A percentile compares a stretch with the other conserved stretches of the same genome.
Conservation (phyloP, 2,797 vertebrate species). For the Rhinophrynus dorsalis region DNA sequence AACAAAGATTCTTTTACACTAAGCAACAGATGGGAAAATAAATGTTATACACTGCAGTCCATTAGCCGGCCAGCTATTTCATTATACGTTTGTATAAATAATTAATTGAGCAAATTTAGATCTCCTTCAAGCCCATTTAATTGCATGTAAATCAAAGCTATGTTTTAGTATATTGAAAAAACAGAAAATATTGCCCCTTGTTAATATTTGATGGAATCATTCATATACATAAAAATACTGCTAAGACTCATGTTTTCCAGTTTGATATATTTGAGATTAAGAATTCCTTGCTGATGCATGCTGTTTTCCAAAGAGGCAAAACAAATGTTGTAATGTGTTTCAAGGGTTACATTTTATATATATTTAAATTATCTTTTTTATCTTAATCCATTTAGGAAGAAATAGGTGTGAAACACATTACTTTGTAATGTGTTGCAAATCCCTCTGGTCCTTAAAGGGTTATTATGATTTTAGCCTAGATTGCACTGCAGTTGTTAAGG, state of each 20-base stretch:
- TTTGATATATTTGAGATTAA: constrained; percentile 8
- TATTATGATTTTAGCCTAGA: no score
- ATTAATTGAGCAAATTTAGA: constrained; percentile 42
- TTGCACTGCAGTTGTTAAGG: no score
- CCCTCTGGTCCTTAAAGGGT: no score
- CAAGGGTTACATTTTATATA: not conserved
- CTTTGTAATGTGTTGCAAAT: no score
- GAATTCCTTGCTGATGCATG: constrained; percentile 8
- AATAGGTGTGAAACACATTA: no score
- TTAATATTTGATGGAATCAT: constrained; percentile 41
- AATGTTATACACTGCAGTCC: constrained; percentile 27
- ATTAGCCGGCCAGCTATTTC: constrained; percentile 31
- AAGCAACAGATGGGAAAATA: constrained; percentile 40
- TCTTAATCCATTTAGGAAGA: no score
- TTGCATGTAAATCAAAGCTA: constrained; percentile 44
- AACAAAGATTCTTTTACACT: constrained; percentile 5
- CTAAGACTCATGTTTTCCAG: constrained; percentile 1
- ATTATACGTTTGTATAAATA: constrained; percentile 36
- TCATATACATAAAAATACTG: constrained; percentile 5
- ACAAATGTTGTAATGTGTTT: constrained; percentile 4
- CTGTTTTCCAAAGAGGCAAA: not conserved
- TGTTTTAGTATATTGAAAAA: constrained; percentile 20
- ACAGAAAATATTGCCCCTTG: not conserved
- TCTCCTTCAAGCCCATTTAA: constrained; percentile 30
- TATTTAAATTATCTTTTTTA: no score